Conservation (phyloP, 2,113 vertebrate species). For the Erinaceus europaeus region DNA sequence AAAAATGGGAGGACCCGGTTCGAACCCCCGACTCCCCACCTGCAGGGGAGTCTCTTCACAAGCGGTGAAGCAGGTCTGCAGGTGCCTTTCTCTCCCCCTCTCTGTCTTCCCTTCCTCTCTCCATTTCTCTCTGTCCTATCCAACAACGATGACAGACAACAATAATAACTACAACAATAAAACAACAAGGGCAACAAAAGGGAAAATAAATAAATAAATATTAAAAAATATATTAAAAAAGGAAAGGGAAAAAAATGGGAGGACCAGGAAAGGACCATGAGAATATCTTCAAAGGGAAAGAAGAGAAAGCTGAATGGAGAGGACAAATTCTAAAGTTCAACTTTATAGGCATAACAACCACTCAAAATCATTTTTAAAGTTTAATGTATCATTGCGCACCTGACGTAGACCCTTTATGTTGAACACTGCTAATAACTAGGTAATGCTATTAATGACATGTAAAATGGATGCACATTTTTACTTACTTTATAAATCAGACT, state of each 20-base stretch:
- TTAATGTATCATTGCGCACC: background rate
- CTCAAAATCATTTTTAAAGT: constrained; percentile 13
- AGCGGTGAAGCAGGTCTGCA: too few relatives aligned
- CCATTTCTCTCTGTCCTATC: too few relatives aligned
- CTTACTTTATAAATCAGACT: constrained; percentile 97
- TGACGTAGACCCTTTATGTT: background rate
- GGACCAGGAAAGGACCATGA: background rate
- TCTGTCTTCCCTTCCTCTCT: too few relatives aligned
- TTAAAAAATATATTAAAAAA: too few relatives aligned
- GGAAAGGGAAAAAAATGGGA: background rate
- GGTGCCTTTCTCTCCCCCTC: too few relatives aligned
- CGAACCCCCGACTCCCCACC: too few relatives aligned
- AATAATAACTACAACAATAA: too few relatives aligned
- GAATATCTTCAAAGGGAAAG: background rate
- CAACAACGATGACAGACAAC: too few relatives aligned
- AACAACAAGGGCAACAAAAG: too few relatives aligned
- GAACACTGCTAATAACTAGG: background rate
- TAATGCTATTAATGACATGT: constrained; percentile 15
- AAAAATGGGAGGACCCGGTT: background rate
- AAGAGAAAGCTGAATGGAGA: background rate
- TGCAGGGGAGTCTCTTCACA: too few relatives aligned
- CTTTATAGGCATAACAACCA: background rate
- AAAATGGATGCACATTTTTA: constrained; percentile 43
- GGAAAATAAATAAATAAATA: too few relatives aligned
- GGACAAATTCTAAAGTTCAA: background rate